phyloP scores from a whole-genome alignment of 2,797 vertebrate genomes.

The Neostethus bicornis region DNA sequence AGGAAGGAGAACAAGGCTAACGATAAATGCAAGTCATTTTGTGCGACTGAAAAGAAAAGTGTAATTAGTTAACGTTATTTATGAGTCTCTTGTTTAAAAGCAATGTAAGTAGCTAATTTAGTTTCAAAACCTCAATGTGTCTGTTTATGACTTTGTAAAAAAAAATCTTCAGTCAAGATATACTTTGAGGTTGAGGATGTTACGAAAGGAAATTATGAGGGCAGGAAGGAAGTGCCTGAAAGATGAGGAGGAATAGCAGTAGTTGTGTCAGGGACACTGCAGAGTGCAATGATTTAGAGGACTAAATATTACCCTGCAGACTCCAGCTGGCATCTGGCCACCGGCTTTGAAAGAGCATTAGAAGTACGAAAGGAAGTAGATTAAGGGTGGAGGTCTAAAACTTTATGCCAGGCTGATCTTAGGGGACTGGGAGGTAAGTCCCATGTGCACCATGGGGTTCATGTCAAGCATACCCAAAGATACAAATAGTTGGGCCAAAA shows the following conservation, averaged over 20 bases:
- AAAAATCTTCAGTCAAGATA: slow-evolving; percentile 45
- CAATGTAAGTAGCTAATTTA: slow-evolving; percentile 78
- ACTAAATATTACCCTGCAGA: slow-evolving; percentile 69
- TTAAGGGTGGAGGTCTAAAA: slow-evolving; percentile 63
- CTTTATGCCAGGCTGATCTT: slow-evolving; percentile 63
- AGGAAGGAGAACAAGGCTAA: neutral
- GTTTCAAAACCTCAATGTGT: slow-evolving; percentile 73
- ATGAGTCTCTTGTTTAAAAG: slow-evolving; percentile 72
- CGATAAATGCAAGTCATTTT: slow-evolving; percentile 14
- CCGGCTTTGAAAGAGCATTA: slow-evolving; percentile 48
- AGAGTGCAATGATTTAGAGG: slow-evolving; percentile 62
- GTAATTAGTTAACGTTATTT: slow-evolving; percentile 52
- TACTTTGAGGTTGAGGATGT: slow-evolving; percentile 15
- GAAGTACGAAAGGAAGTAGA: slow-evolving; percentile 33
- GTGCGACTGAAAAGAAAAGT: slow-evolving; percentile 49
- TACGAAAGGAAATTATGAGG: slow-evolving; percentile 10
- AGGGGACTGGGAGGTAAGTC: slow-evolving; percentile 23
- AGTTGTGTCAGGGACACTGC: slow-evolving; percentile 48
- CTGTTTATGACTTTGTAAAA: slow-evolving; percentile 31
- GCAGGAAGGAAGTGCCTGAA: slow-evolving; percentile 34
- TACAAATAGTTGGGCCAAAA: slow-evolving; percentile 3
- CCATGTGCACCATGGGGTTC: slow-evolving; percentile 20
- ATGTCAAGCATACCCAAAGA: slow-evolving; percentile 3
- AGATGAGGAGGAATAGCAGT: slow-evolving; percentile 27
- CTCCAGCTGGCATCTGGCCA: slow-evolving; percentile 70